Conservation (phyloP, 1,140 invertebrate species). For the Penaeus japonicus region DNA sequence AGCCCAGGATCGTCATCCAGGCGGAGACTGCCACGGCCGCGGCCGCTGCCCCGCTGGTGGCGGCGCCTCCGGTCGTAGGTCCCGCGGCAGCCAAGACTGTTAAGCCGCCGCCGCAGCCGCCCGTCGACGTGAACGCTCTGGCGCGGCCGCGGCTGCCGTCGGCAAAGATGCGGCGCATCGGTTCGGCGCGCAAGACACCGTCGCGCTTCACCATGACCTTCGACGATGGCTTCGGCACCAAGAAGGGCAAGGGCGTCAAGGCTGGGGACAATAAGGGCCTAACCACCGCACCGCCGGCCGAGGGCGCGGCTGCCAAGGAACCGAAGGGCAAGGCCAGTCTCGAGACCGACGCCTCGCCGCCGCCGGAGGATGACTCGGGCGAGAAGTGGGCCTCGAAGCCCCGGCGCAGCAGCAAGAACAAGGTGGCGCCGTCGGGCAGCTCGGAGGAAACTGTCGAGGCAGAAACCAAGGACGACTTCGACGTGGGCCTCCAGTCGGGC, state of each 20-base stretch:
- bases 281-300: no score
- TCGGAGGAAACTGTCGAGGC: conserved; percentile 1
- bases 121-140: not conserved
- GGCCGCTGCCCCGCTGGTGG: not conserved
- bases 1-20: conserved; percentile 41
- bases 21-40: conserved; percentile 27
- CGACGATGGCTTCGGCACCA: conserved; percentile 8
- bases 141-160: conserved; percentile 27
- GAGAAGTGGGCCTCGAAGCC: conserved; percentile 56
- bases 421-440: conserved; percentile 48
- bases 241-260: not conserved
- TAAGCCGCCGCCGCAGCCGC: not conserved
- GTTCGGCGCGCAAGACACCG: conserved; percentile 43
- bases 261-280: not conserved
- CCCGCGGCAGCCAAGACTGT: not conserved
- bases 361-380: not conserved
- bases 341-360: not conserved
- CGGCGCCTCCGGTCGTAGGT: not conserved
- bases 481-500: conserved; percentile 42
- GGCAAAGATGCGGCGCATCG: conserved; percentile 42
- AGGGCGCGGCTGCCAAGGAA: not conserved
- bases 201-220: conserved; percentile 48
- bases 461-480: conserved; percentile 31
- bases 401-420: conserved; percentile 37
- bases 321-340: not conserved